phyloP scores from a whole-genome alignment of 2,888 invertebrate species.

The Chromoteleia sp. region DNA sequence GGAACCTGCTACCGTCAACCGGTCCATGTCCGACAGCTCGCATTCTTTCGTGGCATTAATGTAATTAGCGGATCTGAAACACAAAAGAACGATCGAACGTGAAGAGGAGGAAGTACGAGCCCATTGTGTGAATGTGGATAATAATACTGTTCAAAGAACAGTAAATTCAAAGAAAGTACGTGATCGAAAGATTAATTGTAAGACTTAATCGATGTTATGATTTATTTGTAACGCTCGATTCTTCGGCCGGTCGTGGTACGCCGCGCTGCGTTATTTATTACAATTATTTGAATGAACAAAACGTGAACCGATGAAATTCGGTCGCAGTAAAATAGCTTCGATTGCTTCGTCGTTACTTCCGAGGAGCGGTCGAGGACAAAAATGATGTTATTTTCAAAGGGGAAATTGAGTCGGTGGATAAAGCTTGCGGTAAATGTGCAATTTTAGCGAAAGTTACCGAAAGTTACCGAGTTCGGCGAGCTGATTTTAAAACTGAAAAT shows the following conservation, averaged over 20 bases:
- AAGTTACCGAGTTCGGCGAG: constrained; percentile 33
- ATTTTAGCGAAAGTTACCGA: constrained; percentile 26
- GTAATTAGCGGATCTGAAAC: constrained; percentile 94
- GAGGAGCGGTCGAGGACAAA: neutral
- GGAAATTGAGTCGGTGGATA: constrained; percentile 16
- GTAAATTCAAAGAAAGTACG: no score
- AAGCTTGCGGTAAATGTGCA: constrained; percentile 36
- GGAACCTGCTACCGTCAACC: constrained; percentile 93
- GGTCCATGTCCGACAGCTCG: constrained; percentile 95
- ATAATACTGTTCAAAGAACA: constrained; percentile 35
- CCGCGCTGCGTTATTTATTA: no score
- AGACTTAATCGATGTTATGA: constrained; percentile 41
- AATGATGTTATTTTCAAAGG: neutral
- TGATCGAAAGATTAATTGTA: constrained; percentile 17
- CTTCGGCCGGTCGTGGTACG: neutral
- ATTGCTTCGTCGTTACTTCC: no score
- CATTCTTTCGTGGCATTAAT: constrained; percentile 94
- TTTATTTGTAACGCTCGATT: constrained; percentile 19
- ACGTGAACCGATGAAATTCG: constrained; percentile 19
- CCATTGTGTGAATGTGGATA: constrained; percentile 45
- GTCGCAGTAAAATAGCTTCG: constrained; percentile 32
- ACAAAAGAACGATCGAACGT: constrained; percentile 18
- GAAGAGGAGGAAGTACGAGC: constrained; percentile 20
- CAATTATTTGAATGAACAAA: constrained; percentile 53
- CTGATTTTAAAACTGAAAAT: constrained; percentile 52